These are phyloP conservation scores for Norana najaformis DNA, from an alignment of 2,888 invertebrate genomes.

Conservation along the genomic window DNA sequence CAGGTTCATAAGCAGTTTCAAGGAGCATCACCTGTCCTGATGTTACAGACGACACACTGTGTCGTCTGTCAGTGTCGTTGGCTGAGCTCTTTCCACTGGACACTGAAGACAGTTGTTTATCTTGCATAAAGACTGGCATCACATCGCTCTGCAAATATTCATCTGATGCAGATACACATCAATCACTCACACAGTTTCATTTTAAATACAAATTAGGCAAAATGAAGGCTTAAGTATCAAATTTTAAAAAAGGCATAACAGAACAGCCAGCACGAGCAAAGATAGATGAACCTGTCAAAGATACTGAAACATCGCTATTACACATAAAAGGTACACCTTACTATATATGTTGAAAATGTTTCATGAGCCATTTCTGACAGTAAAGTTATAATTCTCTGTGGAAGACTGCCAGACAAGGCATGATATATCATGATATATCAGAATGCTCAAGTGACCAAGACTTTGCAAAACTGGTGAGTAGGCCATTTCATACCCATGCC, in stretches of 20 bases:
- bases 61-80: not conserved
- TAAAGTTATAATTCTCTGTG: not conserved
- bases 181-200: not conserved
- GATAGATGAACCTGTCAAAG: not conserved
- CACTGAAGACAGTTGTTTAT: conserved; percentile 42
- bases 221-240: not conserved
- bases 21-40: conserved; percentile 9
- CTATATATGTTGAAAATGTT: not conserved
- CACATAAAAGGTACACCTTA: not conserved
- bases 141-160: conserved; percentile 51
- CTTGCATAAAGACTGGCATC: conserved; percentile 59
- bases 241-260: not conserved
- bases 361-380: not conserved
- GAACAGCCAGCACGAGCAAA: not conserved
- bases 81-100: conserved; percentile 7
- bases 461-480: not conserved
- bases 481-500: not conserved
- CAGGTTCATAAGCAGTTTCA: not conserved
- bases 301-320: not conserved
- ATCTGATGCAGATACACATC: not conserved
- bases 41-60: not conserved
- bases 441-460: not conserved
- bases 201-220: not conserved
- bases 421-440: too few species aligned
- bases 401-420: not conserved